phyloP scores from a whole-genome alignment of 2,113 vertebrate species.

The Arizona elegans region DNA sequence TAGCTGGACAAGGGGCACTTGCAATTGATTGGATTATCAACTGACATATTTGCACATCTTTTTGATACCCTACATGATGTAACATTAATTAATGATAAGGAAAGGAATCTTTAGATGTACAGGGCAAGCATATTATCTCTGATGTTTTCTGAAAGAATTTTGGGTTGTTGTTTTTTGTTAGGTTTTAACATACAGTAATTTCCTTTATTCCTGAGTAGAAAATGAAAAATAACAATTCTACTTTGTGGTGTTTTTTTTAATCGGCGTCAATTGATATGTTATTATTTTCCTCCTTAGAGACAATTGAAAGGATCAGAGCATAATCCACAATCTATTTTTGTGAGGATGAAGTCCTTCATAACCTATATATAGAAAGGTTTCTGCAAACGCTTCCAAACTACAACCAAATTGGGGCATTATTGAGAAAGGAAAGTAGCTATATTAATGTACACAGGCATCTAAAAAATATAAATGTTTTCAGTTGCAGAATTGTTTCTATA shows the following conservation, averaged over 20 bases:
- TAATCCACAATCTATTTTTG: background rate
- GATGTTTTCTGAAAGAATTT: background rate
- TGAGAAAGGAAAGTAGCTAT: background rate
- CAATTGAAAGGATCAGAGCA: rapidly evolving
- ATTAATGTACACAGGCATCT: background rate
- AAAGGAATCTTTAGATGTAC: conserved; percentile 37
- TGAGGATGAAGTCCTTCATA: background rate
- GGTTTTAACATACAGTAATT: conserved; percentile 22
- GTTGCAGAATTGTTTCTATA: background rate
- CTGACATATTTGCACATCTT: conserved; percentile 32
- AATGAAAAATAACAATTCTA: conserved; percentile 13
- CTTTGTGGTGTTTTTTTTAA: background rate
- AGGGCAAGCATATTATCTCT: conserved; percentile 12
- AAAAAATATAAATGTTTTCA: background rate
- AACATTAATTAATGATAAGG: conserved; percentile 36
- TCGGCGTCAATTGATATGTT: background rate
- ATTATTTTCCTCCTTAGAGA: background rate
- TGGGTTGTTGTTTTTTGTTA: background rate
- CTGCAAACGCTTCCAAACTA: background rate
- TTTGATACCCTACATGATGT: conserved; percentile 51
- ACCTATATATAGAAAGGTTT: background rate
- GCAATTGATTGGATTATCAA: conserved; percentile 50
- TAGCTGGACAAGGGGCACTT: conserved; percentile 43
- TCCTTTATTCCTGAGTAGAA: conserved; percentile 19
- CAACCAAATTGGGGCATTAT: background rate